Evolutionary conservation across 2,888 invertebrate genomes (phyloP).

Genomic region (Polyploca ridens): DNA sequence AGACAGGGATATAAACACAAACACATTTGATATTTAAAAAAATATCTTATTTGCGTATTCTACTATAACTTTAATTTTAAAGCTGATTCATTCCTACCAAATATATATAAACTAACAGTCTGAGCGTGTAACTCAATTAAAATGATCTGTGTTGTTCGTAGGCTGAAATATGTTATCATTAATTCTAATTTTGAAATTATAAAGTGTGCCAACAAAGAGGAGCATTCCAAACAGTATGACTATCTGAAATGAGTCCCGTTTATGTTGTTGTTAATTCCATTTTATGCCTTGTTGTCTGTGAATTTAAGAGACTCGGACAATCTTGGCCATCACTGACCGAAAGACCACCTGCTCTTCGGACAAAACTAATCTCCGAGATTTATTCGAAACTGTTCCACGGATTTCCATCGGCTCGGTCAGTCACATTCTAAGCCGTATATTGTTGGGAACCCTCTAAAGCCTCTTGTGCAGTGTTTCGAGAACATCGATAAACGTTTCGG

Average conservation of each 20-base stretch:
- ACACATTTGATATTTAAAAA: too few relatives aligned
- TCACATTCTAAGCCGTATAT: conserved; percentile 6
- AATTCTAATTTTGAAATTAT: conserved; percentile 3
- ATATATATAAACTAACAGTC: not conserved
- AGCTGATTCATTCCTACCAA: not conserved
- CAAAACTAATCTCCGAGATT: conserved; percentile 22
- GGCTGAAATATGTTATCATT: not conserved
- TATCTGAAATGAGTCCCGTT: conserved; percentile 4
- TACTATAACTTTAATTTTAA: not conserved
- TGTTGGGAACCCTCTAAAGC: not conserved
- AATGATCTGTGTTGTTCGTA: not conserved
- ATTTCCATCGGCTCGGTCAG: not conserved
- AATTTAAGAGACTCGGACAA: conserved; percentile 8
- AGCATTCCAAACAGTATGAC: not conserved
- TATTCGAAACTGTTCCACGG: conserved; percentile 15
- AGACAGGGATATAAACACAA: too few relatives aligned
- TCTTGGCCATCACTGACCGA: conserved; percentile 20
- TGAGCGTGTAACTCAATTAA: conserved; percentile 1
- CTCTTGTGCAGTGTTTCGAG: conserved; percentile 8
- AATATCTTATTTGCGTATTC: too few relatives aligned
- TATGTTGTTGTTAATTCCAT: conserved; percentile 8
- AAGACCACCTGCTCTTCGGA: conserved; percentile 31
- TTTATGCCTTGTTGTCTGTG: conserved; percentile 9
- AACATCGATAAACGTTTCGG: conserved; percentile 9
- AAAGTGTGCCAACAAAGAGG: not conserved